Evolutionary conservation across 2,888 invertebrate species (phyloP), one percentile per base, ranked within the genome.

Genomic region (Hypsopygia costalis): DNA sequence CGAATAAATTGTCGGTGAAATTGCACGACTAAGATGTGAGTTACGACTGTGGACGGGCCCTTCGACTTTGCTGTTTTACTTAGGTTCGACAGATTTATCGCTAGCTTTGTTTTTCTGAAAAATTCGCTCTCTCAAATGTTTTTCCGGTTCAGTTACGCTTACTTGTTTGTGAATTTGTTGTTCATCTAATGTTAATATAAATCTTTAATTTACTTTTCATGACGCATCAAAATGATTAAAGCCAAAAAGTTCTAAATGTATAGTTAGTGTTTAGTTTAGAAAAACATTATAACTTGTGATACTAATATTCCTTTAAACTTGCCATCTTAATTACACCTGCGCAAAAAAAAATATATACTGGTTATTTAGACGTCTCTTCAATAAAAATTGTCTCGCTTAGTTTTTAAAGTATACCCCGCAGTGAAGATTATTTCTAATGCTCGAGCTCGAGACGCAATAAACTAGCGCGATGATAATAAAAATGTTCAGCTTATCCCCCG

Each of bases 381-480:
- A 50, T 47, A 53, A 51, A 59, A 60, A 60, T 59, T 59, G 59
- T 58, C 54, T 56, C 58, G 48, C 58, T 59, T 45, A 51, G 53
- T 61, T 67, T 63, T 67, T 64, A 68, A 70, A 68, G 66, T 64
- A 71, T 67, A 67, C 70, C 69, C 67, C 64, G 60, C 68, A 64
- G 67, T 62, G 71, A 67, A 77, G 76, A 81, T 77, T 81, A 79
- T 79, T 80, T 80, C 76, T 81, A 80, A 83, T 82, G 75, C 77
- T 67, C 62, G 61, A 71, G 74, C 77, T 79, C 70, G 67, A 79
- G 72, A 72, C 65, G 81, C 75, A 81, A 81, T 85, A 85, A 82
- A 82, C 78, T 80, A 81, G 72, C 71, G 52, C 78, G 73, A 76
- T 79, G 76, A 78, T 81, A 82, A 83, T 83, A 83, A 85, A 85